Conservation (phyloP, 2,113 vertebrate genomes). For the Prolemur simus region DNA sequence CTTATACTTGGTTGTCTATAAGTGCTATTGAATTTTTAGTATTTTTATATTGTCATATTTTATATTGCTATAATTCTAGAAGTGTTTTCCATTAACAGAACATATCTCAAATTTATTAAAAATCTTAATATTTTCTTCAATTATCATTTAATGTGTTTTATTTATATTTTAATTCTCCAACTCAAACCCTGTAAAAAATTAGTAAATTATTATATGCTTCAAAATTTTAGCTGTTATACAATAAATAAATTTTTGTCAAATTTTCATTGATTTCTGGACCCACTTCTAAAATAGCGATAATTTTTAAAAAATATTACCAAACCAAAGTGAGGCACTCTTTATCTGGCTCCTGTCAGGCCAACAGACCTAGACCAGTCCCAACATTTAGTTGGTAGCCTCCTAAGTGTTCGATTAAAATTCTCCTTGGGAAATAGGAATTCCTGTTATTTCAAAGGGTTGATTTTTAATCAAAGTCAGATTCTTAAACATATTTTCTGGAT, state of each 20-base stretch:
- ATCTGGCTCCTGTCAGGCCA: not conserved
- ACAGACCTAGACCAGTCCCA: not conserved
- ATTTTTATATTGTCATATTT: not conserved
- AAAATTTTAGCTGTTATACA: not conserved
- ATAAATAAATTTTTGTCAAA: not conserved
- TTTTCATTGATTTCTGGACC: not conserved
- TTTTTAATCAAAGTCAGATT: conserved; percentile 11
- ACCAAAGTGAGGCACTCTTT: not conserved
- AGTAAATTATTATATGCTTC: not conserved
- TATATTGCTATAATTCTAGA: not conserved
- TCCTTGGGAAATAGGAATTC: not conserved
- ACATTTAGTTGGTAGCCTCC: not conserved
- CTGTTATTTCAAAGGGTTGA: not conserved
- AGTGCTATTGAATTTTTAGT: not conserved
- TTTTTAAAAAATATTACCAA: not conserved
- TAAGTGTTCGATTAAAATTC: not conserved
- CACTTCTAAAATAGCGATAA: not conserved
- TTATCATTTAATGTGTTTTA: not conserved
- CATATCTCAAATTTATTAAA: not conserved
- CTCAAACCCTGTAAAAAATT: not conserved
- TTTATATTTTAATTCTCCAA: not conserved
- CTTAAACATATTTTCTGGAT: not conserved
- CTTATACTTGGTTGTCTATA: not conserved
- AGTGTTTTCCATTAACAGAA: not conserved
- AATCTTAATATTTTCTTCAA: not conserved